phyloP scores from a whole-genome alignment of 2,888 invertebrate genomes.

The Leucoptera coffeella region DNA sequence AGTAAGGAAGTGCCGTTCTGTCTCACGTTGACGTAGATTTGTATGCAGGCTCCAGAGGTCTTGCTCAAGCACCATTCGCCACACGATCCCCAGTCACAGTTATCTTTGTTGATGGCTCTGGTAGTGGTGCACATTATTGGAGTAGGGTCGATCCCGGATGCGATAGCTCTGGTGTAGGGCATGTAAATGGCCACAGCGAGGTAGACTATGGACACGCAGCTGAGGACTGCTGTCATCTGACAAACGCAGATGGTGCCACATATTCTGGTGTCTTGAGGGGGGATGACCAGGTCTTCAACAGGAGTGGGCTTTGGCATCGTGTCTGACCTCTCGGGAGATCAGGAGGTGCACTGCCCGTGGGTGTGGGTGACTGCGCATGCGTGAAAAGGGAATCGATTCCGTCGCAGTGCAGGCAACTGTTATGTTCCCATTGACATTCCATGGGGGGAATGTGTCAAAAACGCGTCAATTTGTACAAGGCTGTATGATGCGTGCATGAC shows the following conservation, averaged over 20 bases:
- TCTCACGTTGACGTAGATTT: conserved; percentile 82
- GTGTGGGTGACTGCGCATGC: conserved; percentile 31
- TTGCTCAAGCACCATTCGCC: conserved; percentile 92
- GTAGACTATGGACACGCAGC: conserved; percentile 83
- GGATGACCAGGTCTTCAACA: conserved; percentile 77
- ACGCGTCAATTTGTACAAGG: too few species aligned
- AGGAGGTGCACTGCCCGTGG: too few species aligned
- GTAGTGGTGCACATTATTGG: conserved; percentile 92
- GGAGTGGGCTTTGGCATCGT: conserved; percentile 63
- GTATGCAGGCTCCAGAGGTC: conserved; percentile 83
- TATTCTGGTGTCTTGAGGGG: conserved; percentile 82
- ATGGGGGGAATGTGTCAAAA: too few species aligned
- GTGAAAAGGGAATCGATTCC: conserved; percentile 30
- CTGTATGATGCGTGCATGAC: too few species aligned
- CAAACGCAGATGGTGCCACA: conserved; percentile 90
- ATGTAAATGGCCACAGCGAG: conserved; percentile 87
- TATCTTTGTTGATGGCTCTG: conserved; percentile 73
- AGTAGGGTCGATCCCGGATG: conserved; percentile 77
- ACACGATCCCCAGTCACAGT: conserved; percentile 87
- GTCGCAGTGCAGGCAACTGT: conserved; percentile 35
- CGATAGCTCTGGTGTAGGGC: conserved; percentile 78
- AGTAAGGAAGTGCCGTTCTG: conserved; percentile 76
- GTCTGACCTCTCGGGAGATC: too few species aligned
- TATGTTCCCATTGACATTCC: too few species aligned
- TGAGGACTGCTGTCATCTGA: conserved; percentile 86